Conservation (phyloP, 1,140 invertebrate genomes). For the Lamellibrachia luymesi region DNA sequence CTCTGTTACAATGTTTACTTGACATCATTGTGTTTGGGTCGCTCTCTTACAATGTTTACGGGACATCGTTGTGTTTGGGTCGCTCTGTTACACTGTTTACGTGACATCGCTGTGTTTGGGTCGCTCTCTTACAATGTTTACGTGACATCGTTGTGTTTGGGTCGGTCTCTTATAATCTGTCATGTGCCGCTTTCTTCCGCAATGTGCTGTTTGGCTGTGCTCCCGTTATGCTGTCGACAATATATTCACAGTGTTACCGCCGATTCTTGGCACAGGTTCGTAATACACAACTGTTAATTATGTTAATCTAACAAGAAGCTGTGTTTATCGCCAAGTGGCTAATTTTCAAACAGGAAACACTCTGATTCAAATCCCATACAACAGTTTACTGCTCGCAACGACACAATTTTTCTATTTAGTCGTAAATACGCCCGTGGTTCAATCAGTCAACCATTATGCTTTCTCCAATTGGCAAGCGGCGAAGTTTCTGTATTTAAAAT, state of each 20-base stretch:
- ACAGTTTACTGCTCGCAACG: too few relatives aligned
- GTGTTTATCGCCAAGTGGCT: not conserved
- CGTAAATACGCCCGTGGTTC: not conserved
- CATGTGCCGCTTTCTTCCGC: not conserved
- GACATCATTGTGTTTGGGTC: too few relatives aligned
- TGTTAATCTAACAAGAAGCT: not conserved
- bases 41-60: too few relatives aligned
- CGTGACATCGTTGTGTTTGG: not conserved
- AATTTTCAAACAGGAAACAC: not conserved
- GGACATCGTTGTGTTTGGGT: too few relatives aligned
- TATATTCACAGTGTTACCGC: not conserved
- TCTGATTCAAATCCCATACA: not conserved
- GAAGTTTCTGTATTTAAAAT: not conserved
- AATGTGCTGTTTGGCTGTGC: not conserved
- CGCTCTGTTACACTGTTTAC: not conserved
- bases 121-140: not conserved
- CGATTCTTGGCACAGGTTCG: not conserved
- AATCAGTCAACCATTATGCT: not conserved
- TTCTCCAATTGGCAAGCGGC: not conserved
- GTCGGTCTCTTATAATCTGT: not conserved
- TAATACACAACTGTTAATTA: not conserved
- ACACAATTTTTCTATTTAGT: not conserved
- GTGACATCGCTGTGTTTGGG: not conserved
- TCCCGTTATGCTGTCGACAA: not conserved
- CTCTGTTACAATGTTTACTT: too few relatives aligned